phyloP scores from a whole-genome alignment of 2,888 invertebrate genomes.

The Drosophila kuntzei region DNA sequence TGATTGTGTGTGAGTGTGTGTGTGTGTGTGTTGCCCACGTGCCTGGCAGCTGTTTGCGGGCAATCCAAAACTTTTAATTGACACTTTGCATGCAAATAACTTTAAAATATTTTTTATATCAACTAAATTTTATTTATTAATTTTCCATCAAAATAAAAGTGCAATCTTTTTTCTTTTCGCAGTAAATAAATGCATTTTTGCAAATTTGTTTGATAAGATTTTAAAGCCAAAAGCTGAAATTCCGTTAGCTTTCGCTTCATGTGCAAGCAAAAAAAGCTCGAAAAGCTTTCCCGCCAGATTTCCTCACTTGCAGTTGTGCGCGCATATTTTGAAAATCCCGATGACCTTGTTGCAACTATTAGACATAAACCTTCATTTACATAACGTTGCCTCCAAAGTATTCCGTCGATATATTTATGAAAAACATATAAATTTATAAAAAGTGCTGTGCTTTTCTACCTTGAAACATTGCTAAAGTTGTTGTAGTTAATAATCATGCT shows the following conservation, averaged over 20 bases:
- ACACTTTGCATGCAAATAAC: neutral
- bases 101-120: neutral
- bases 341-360: neutral
- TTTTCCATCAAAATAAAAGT: neutral
- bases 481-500: neutral
- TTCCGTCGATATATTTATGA: neutral
- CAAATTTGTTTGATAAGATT: constrained; percentile 10
- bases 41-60: neutral
- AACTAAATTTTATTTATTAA: too few relatives aligned
- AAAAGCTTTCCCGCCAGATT: constrained; percentile 30
- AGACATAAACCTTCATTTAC: neutral
- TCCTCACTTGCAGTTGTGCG: constrained; percentile 41
- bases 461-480: neutral
- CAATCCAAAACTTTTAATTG: constrained; percentile 22
- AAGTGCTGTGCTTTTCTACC: neutral
- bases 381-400: neutral
- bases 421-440: neutral
- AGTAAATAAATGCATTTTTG: neutral
- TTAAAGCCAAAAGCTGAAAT: constrained; percentile 46
- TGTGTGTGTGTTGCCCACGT: neutral
- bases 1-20: neutral
- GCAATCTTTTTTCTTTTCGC: neutral
- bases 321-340: constrained; percentile 40
- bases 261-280: constrained; percentile 51
- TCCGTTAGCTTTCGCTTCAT: constrained; percentile 48